A percentile compares a stretch with the other conserved stretches of the same genome.
These are phyloP conservation scores for Phaethon lepturus DNA, from an alignment of 2,113 vertebrate species.

Conservation along the genomic window DNA sequence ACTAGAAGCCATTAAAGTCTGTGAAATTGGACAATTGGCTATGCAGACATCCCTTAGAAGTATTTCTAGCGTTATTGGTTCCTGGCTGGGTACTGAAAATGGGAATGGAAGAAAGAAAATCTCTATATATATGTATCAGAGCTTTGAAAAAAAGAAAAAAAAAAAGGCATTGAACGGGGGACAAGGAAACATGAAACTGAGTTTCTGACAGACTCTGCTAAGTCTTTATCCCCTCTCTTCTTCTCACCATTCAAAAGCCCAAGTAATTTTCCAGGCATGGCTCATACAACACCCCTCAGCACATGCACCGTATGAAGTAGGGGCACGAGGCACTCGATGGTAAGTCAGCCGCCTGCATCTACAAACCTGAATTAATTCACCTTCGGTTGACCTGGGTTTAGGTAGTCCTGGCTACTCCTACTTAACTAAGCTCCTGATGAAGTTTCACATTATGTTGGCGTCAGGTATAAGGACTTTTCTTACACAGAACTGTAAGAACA, in stretches of 20 bases:
- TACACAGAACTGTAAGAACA: not conserved
- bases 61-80: not conserved
- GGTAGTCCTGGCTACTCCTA: not conserved
- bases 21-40: constrained; percentile 49
- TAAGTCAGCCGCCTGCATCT: not conserved
- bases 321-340: not conserved
- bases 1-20: not conserved
- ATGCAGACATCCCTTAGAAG: constrained; percentile 38
- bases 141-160: not conserved
- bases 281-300: not conserved
- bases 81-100: not conserved
- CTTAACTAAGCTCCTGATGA: not conserved
- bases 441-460: not conserved
- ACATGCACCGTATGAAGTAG: fast-evolving
- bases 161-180: not conserved
- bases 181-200: not conserved
- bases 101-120: not conserved
- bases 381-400: not conserved
- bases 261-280: not conserved
- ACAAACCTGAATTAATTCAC: not conserved
- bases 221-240: not conserved
- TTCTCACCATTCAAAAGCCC: not conserved
- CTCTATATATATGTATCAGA: not conserved
- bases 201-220: not conserved
- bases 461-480: not conserved